Percentiles rank a stretch among this genome's conserved stretches.
Conservation (phyloP, 2,888 invertebrate species). For the Latheticus oryzae region DNA sequence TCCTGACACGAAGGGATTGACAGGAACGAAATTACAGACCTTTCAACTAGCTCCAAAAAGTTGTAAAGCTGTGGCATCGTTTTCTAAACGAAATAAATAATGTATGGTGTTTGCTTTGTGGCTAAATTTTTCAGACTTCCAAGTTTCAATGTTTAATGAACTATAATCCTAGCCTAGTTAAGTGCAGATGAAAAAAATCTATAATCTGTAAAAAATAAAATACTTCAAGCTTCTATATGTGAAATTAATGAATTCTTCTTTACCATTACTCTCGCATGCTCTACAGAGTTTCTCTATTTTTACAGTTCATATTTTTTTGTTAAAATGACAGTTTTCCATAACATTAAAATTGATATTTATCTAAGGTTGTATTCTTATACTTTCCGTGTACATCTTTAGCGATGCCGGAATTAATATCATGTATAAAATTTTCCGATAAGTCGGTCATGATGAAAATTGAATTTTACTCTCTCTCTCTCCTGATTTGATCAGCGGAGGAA, state of each 20-base stretch:
- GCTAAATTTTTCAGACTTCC: background rate
- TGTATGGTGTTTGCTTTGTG: background rate
- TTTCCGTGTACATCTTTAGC: background rate
- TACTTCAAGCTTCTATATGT: no score
- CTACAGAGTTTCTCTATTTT: no score
- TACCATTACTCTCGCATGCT: no score
- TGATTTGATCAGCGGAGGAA: constrained; percentile 9
- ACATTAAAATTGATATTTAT: constrained; percentile 11
- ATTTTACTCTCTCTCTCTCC: constrained; percentile 11
- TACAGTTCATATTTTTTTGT: constrained; percentile 3
- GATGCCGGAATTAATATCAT: constrained; percentile 24
- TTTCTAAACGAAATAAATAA: background rate
- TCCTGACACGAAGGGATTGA: constrained; percentile 12
- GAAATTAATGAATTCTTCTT: background rate
- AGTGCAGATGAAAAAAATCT: no score
- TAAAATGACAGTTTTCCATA: background rate
- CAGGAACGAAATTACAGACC: constrained; percentile 23
- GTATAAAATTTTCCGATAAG: constrained; percentile 30
- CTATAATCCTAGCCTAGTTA: no score
- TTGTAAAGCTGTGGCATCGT: constrained; percentile 1
- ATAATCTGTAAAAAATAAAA: no score
- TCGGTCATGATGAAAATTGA: constrained; percentile 20
- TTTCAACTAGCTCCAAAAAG: background rate
- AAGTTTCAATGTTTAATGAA: background rate
- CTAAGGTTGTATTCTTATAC: background rate